phyloP scores from a whole-genome alignment of 2,888 invertebrate species.

The Lasiommata megera region DNA sequence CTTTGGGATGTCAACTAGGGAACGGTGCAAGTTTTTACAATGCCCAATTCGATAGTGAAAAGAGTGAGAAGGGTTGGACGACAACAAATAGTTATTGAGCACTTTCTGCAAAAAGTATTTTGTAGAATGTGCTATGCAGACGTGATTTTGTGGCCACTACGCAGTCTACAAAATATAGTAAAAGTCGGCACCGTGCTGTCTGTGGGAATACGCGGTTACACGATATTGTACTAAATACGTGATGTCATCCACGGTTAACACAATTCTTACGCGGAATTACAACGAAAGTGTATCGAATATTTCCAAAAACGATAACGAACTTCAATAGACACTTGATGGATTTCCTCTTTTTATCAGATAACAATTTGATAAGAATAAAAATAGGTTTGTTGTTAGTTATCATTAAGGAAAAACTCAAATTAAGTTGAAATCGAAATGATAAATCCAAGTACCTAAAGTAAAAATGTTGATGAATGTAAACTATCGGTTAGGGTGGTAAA shows the following conservation, averaged over 20 bases:
- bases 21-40: too few species aligned
- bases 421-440: background rate
- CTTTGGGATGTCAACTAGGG: too few species aligned
- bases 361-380: background rate
- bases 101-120: too few species aligned
- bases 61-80: too few species aligned
- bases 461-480: background rate
- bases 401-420: background rate
- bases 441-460: background rate
- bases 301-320: conserved; percentile 12
- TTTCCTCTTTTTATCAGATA: conserved; percentile 16
- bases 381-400: background rate
- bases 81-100: too few species aligned
- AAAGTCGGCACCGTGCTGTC: conserved; percentile 23
- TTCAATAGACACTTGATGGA: conserved; percentile 12
- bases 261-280: background rate
- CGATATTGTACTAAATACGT: conserved; percentile 2
- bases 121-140: too few species aligned
- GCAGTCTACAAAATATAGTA: background rate
- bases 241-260: conserved; percentile 24
- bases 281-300: conserved; percentile 14
- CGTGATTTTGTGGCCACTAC: too few species aligned
- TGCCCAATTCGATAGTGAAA: too few species aligned
- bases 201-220: conserved; percentile 10
- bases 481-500: too few species aligned